A percentile compares a stretch with the other conserved stretches of the same genome.
Evolutionary conservation across 2,797 vertebrate species (phyloP).

Genomic region (Monodelphis domestica): DNA sequence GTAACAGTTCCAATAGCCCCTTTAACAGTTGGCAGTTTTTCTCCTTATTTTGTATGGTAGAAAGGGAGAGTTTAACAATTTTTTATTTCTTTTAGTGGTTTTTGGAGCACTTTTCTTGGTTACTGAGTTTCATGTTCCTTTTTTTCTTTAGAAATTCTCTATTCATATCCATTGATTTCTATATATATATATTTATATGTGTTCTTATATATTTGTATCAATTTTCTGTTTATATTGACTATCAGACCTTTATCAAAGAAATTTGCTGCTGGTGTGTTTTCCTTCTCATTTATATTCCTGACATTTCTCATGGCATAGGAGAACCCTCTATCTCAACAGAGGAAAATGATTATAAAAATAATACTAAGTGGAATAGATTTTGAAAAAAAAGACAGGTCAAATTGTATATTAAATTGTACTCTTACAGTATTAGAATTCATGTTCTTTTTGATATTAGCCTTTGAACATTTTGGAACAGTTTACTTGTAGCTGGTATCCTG

Average conservation of each 20-base stretch:
- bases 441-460: conserved; percentile 41
- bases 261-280: neutral
- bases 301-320: neutral
- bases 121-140: neutral
- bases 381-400: neutral
- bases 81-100: neutral
- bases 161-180: neutral
- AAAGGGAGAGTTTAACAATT: neutral
- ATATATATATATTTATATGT: no score
- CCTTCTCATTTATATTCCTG: neutral
- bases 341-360: neutral
- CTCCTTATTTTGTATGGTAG: neutral
- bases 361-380: neutral
- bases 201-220: neutral
- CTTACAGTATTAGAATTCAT: neutral
- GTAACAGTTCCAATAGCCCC: neutral
- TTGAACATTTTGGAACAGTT: conserved; percentile 59
- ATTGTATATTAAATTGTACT: neutral
- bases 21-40: neutral
- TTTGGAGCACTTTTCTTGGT: neutral
- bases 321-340: neutral
- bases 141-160: neutral
- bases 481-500: conserved; percentile 23
- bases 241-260: neutral
- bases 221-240: neutral